These are phyloP conservation scores for Nixonia krombeini DNA, from an alignment of 1,140 invertebrate genomes.

Conservation along the genomic window DNA sequence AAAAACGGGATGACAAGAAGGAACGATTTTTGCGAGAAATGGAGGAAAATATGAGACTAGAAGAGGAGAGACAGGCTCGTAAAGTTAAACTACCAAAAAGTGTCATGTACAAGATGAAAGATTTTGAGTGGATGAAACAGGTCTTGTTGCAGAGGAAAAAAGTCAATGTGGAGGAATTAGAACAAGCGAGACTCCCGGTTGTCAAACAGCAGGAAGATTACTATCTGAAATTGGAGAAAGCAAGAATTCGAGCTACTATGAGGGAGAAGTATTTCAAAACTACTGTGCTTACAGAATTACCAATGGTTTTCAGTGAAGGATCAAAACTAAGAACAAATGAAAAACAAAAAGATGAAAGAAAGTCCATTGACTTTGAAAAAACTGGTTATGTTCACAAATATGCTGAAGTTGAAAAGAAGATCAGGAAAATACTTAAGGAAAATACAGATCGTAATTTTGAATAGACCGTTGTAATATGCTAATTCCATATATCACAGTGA, in stretches of 20 bases:
- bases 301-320: conserved; percentile 19
- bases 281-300: conserved; percentile 33
- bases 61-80: conserved; percentile 42
- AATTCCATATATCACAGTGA: no score
- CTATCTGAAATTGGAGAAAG: conserved; percentile 57
- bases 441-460: no score
- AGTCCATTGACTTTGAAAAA: background rate
- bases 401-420: background rate
- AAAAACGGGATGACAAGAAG: conserved; percentile 45
- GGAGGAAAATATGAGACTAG: conserved; percentile 38
- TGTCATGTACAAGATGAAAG: conserved; percentile 56
- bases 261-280: conserved; percentile 28
- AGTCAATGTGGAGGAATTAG: conserved; percentile 60
- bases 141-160: conserved; percentile 66
- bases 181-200: conserved; percentile 62
- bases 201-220: conserved; percentile 62
- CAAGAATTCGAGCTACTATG: conserved; percentile 13
- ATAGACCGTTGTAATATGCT: no score
- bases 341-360: background rate
- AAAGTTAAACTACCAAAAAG: conserved; percentile 52
- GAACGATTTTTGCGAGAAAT: conserved; percentile 50
- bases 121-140: conserved; percentile 62
- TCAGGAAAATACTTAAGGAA: no score
- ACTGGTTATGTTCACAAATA: background rate
- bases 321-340: background rate